Conservation (phyloP, 2,888 invertebrate species). For the Drosophila imparisetae region DNA sequence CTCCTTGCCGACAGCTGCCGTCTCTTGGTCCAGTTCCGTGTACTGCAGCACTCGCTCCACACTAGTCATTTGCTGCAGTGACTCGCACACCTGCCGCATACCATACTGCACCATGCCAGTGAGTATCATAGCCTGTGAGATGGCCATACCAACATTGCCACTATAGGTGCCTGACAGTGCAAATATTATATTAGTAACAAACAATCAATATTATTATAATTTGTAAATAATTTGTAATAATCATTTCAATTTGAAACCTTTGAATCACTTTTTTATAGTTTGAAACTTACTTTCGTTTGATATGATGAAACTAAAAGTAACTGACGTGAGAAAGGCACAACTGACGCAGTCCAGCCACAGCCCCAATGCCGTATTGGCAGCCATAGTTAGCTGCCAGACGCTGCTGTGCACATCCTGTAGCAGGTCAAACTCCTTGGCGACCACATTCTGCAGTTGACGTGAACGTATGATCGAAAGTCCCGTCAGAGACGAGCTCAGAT, state of each 20-base stretch:
- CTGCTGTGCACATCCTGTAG: constrained; percentile 87
- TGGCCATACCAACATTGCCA: constrained; percentile 90
- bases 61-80: constrained; percentile 89
- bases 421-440: constrained; percentile 90
- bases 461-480: constrained; percentile 95
- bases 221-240: background rate
- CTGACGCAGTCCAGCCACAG: constrained; percentile 90
- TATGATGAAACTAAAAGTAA: constrained; percentile 88
- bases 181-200: background rate
- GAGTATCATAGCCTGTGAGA: constrained; percentile 88
- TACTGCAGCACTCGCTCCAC: constrained; percentile 91
- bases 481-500: constrained; percentile 93
- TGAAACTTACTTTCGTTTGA: constrained; percentile 86
- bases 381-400: constrained; percentile 84
- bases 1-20: constrained; percentile 81
- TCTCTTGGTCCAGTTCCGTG: constrained; percentile 88
- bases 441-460: constrained; percentile 89
- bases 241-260: background rate
- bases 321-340: constrained; percentile 87
- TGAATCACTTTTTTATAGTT: background rate
- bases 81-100: constrained; percentile 89
- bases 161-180: constrained; percentile 85
- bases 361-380: constrained; percentile 87
- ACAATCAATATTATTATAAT: background rate
- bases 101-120: constrained; percentile 90